phyloP scores from a whole-genome alignment of 2,888 invertebrate species.

The Phortica magna region DNA sequence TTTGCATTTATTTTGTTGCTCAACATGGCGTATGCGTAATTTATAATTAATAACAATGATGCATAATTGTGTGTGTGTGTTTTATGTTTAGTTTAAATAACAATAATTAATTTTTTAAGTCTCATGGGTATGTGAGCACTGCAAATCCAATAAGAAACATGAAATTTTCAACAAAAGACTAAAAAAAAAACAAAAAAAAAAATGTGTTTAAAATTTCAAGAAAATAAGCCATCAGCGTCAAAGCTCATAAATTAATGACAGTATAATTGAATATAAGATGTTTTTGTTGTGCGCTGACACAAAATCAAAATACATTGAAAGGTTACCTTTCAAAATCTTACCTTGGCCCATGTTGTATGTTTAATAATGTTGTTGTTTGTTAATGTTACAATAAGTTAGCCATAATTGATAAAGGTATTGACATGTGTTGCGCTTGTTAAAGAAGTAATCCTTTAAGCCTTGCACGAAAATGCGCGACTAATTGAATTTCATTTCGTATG shows the following conservation, averaged over 20 bases:
- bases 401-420: background rate
- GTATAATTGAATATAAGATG: no score
- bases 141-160: background rate
- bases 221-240: no score
- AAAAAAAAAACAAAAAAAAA: no score
- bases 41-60: conserved; percentile 18
- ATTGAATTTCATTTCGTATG: background rate
- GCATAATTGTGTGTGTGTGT: background rate
- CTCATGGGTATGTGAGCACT: background rate
- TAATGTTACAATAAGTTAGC: no score
- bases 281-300: no score
- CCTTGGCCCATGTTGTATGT: no score
- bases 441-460: conserved; percentile 3
- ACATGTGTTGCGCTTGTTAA: background rate
- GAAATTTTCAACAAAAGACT: no score
- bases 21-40: conserved; percentile 19
- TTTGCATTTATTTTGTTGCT: background rate
- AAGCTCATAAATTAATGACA: no score
- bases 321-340: no score
- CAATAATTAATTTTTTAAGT: conserved; percentile 14
- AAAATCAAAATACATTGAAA: no score
- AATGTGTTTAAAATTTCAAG: no score
- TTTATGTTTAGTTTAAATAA: background rate
- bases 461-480: background rate
- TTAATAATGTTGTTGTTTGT: no score